phyloP scores from a whole-genome alignment of 37 sponge, comb jelly and placozoan species.

The Ianthella basta region DNA sequence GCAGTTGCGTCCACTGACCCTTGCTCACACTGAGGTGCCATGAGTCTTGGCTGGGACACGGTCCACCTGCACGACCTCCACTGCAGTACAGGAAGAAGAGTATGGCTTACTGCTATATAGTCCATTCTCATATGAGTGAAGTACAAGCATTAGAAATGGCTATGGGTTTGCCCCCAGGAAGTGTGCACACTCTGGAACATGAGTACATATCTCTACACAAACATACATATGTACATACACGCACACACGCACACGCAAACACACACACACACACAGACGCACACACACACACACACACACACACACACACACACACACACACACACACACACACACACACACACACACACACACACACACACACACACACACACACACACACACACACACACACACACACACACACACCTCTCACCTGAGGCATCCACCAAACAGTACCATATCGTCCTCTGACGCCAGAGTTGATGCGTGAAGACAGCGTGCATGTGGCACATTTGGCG shows the following conservation, averaged over 20 bases:
- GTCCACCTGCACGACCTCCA: slow-evolving; percentile 57
- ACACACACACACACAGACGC: slow-evolving; percentile 20
- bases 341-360: slow-evolving; percentile 29
- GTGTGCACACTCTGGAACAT: background rate
- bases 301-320: slow-evolving; percentile 25
- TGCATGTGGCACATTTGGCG: slow-evolving; percentile 42
- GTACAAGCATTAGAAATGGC: too few relatives aligned
- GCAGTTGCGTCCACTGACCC: slow-evolving; percentile 43
- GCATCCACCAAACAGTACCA: slow-evolving; percentile 65
- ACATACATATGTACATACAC: slow-evolving; percentile 1
- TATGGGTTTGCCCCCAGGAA: too few relatives aligned
- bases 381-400: slow-evolving; percentile 26
- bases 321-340: slow-evolving; percentile 23
- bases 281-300: slow-evolving; percentile 16
- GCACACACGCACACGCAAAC: slow-evolving; percentile 22
- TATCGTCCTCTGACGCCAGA: slow-evolving; percentile 3
- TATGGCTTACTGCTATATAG: background rate
- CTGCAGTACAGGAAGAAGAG: background rate
- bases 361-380: slow-evolving; percentile 29
- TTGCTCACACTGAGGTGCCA: slow-evolving; percentile 47
- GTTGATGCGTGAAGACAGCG: slow-evolving; percentile 57
- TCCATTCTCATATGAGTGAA: background rate
- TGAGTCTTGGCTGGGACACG: slow-evolving; percentile 64
- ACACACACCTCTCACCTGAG: slow-evolving; percentile 35
- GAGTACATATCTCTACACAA: background rate